phyloP scores from a whole-genome alignment of 2,797 vertebrate species.

The Hydrocynus forskahlii region DNA sequence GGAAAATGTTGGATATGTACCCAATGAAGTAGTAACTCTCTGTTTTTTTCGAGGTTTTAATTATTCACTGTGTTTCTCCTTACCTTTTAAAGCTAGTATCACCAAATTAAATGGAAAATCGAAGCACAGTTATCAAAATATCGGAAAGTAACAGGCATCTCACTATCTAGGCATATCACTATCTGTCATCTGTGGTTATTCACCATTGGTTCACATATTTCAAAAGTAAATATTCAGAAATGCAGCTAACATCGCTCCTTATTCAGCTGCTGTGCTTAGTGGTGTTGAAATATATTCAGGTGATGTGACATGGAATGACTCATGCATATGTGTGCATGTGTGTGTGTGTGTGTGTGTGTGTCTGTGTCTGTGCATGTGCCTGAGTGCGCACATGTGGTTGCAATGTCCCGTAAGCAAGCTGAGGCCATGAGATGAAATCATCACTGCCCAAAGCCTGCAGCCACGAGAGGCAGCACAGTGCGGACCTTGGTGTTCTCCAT shows the following conservation, averaged over 20 bases:
- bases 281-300: not conserved
- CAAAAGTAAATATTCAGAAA: not conserved
- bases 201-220: no score
- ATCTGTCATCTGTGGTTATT: no score
- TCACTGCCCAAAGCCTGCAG: not conserved
- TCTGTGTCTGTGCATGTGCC: conserved; percentile 3
- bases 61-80: not conserved
- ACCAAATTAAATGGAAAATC: not conserved
- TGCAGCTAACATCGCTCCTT: not conserved
- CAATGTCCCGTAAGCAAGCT: not conserved
- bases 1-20: not conserved
- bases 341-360: not conserved
- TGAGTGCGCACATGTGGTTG: conserved; percentile 2
- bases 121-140: not conserved
- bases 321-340: not conserved
- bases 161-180: not conserved
- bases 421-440: conserved; percentile 8
- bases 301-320: not conserved
- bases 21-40: not conserved
- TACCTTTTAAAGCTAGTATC: not conserved
- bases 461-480: not conserved
- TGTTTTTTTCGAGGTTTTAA: not conserved
- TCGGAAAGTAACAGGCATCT: not conserved
- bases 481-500: not conserved
- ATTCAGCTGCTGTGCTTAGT: not conserved